A percentile compares a stretch with the other conserved stretches of the same genome.
These are phyloP conservation scores for Dysidea cf. avara DNA, from an alignment of 37 sponge, comb jelly and placozoan species.

Conservation along the genomic window DNA sequence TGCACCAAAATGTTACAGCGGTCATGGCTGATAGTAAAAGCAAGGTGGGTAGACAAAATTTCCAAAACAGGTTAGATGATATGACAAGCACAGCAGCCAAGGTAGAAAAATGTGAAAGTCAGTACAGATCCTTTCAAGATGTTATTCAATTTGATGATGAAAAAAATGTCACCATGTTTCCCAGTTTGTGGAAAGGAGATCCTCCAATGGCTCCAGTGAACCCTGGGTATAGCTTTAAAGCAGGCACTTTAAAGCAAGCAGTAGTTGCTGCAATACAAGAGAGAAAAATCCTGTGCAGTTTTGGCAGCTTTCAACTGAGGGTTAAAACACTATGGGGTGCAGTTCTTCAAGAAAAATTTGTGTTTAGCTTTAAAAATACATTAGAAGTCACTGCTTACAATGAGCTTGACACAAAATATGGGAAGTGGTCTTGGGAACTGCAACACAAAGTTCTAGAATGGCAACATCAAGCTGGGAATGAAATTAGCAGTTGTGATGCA, in stretches of 20 bases:
- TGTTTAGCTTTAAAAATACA: constrained; percentile 42
- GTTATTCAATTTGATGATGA: constrained; percentile 42
- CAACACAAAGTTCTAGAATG: constrained; percentile 21
- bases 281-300: no score
- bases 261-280: background rate
- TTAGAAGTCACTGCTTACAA: constrained; percentile 25
- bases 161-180: constrained; percentile 40
- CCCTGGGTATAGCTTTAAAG: constrained; percentile 29
- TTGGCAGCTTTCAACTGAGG: background rate
- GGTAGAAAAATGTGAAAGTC: constrained; percentile 1
- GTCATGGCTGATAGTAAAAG: constrained; percentile 18
- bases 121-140: constrained; percentile 8
- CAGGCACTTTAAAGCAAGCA: background rate
- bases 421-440: constrained; percentile 28
- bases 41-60: constrained; percentile 4
- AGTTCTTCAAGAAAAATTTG: constrained; percentile 41
- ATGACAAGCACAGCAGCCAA: constrained; percentile 22
- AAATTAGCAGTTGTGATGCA: background rate
- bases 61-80: constrained; percentile 6
- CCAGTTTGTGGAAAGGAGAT: constrained; percentile 36
- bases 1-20: constrained; percentile 40
- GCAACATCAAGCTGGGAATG: background rate
- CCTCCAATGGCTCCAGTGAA: constrained; percentile 47
- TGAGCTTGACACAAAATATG: constrained; percentile 10
- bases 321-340: constrained; percentile 28